These are phyloP conservation scores for Acheta domesticus DNA, from an alignment of 2,888 invertebrate species.

Conservation along the genomic window DNA sequence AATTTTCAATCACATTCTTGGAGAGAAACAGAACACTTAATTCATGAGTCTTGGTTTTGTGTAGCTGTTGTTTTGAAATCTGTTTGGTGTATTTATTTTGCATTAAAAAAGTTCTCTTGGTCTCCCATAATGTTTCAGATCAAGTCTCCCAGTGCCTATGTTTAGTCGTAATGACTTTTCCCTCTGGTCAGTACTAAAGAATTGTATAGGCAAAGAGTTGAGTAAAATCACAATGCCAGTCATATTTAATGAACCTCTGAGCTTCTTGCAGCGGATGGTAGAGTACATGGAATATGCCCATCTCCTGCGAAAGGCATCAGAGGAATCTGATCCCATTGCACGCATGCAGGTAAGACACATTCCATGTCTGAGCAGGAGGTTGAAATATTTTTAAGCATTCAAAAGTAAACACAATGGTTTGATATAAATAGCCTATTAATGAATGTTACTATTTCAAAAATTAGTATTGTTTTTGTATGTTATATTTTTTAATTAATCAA, in stretches of 20 bases:
- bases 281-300: constrained; percentile 91
- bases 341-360: constrained; percentile 65
- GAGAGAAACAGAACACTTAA: no score
- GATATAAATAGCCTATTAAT: no score
- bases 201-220: constrained; percentile 88
- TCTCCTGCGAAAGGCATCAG: constrained; percentile 70
- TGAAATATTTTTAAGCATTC: no score
- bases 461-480: no score
- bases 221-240: constrained; percentile 97
- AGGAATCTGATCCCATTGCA: constrained; percentile 72
- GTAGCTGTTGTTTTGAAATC: no score
- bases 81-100: no score
- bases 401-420: no score
- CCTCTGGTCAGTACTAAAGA: constrained; percentile 87
- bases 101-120: not conserved
- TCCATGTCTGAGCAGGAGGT: not conserved
- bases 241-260: constrained; percentile 92
- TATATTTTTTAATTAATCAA: no score
- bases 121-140: constrained; percentile 50
- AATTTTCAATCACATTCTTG: no score
- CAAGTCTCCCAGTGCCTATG: constrained; percentile 68
- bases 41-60: no score
- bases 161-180: constrained; percentile 76
- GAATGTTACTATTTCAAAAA: no score
- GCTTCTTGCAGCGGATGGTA: constrained; percentile 89